These are phyloP conservation scores for Hycleus phaleratus DNA, from an alignment of 1,140 invertebrate genomes.

Conservation along the genomic window DNA sequence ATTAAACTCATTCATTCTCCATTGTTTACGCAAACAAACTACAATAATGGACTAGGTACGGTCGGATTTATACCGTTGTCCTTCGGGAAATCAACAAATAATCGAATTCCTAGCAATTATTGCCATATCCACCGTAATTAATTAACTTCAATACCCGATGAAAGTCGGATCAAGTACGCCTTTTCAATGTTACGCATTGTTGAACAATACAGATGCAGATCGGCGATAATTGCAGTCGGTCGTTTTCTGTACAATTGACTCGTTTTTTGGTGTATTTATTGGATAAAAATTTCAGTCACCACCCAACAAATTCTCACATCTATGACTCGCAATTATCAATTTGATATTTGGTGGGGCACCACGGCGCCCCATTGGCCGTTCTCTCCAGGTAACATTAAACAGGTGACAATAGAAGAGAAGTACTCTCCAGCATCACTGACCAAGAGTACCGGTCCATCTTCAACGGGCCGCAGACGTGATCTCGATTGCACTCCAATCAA, in stretches of 20 bases:
- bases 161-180: not conserved
- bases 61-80: too few relatives aligned
- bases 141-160: not conserved
- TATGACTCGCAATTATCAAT: conserved; percentile 18
- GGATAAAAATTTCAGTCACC: not conserved
- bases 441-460: conserved; percentile 23
- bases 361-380: conserved; percentile 16
- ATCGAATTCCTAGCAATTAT: not conserved
- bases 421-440: conserved; percentile 18
- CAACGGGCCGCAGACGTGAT: not conserved
- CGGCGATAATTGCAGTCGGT: not conserved
- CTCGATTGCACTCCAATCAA: not conserved
- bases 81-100: too few relatives aligned
- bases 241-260: too few relatives aligned
- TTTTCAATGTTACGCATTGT: not conserved
- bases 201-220: not conserved
- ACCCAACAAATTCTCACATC: not conserved
- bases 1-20: conserved; percentile 7
- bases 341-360: conserved; percentile 17
- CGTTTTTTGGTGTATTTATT: not conserved
- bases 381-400: conserved; percentile 20
- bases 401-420: conserved; percentile 17
- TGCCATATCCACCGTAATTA: not conserved
- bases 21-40: conserved; percentile 1
- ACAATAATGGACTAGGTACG: too few relatives aligned